Evolutionary conservation across 1,140 invertebrate species (phyloP), one percentile per base, ranked within the genome.

Genomic region (Hycleus cichorii): DNA sequence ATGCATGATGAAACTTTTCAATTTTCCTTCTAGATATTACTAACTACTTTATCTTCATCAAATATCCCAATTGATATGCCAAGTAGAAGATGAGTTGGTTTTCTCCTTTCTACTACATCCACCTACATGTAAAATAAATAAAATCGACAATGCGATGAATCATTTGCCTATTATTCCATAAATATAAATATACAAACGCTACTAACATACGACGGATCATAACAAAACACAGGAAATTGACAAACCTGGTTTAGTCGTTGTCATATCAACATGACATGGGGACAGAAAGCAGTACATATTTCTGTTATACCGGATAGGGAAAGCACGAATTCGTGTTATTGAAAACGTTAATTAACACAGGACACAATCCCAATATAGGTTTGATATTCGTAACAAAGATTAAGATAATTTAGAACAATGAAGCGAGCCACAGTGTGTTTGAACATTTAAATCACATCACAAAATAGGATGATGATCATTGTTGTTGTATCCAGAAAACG

Each of bases 331-430:
- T 40, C 38, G n/a, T 40, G 25, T 51, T 51, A 51, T 51, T 51
- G 49, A 40, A 51, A 51, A 51, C 38, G 49, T 51, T 51, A 51
- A 51, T 51, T 51, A 51, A 51, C 49, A 51, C 49, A 38, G 49
- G 39, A 49, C 10, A 51, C 49, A 40, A 51, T 51, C 49, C 38
- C 49, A 12, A 32, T 40, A n/a, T 40, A 51, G 4, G 7, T 18
- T 18, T 27, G 49, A 51, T 51, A 51, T 39, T 39, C n/a, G 38
- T 40, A 18, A 49, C 48, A 11, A 39, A 51, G 49, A 51, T 51
- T 39, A 51, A 51, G 49, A 51, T 51, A 51, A 51, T 39, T 32
- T 32, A 51, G 42, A 51, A 51, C 49, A 51, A 51, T 51, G 7
- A 32, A 32, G 32, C 0, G 49, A 51, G 25, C 38, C 49, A 51